Percentiles rank a stretch among this genome's conserved stretches.
phyloP scores from a whole-genome alignment of 1,140 invertebrate genomes.

The Bombyx mandarina region DNA sequence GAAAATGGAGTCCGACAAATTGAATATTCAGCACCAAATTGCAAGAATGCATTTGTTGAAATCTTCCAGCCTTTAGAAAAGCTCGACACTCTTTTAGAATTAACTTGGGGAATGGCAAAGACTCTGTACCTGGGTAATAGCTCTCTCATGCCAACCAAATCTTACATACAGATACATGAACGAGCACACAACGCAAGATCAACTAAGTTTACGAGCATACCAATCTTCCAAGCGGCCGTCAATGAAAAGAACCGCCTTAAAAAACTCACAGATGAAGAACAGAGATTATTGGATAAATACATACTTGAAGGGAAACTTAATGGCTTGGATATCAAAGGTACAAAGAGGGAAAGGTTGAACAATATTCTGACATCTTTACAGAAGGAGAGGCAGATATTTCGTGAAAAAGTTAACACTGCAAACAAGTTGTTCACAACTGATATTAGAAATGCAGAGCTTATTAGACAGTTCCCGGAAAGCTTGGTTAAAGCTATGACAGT shows the following conservation, averaged over 20 bases:
- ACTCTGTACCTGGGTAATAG: constrained; percentile 85
- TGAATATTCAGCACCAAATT: constrained; percentile 70
- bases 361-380: constrained; percentile 64
- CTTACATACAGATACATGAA: constrained; percentile 82
- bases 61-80: constrained; percentile 86
- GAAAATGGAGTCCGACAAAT: constrained; percentile 81
- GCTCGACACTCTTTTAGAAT: constrained; percentile 79
- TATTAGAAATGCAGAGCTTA: constrained; percentile 75
- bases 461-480: constrained; percentile 82
- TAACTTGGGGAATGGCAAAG: constrained; percentile 90
- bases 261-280: constrained; percentile 77
- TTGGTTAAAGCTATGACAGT: constrained; percentile 78
- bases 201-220: constrained; percentile 76
- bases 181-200: constrained; percentile 77
- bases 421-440: constrained; percentile 77
- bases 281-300: constrained; percentile 82
- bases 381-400: constrained; percentile 73
- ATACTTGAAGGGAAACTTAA: constrained; percentile 85
- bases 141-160: constrained; percentile 83
- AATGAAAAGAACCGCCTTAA: constrained; percentile 72
- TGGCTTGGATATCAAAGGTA: constrained; percentile 74
- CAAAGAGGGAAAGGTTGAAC: constrained; percentile 63
- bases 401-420: constrained; percentile 74
- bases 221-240: constrained; percentile 79
- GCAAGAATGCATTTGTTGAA: constrained; percentile 77